Conservation (phyloP, 2,113 vertebrate genomes). For the Zapus hudsonius region DNA sequence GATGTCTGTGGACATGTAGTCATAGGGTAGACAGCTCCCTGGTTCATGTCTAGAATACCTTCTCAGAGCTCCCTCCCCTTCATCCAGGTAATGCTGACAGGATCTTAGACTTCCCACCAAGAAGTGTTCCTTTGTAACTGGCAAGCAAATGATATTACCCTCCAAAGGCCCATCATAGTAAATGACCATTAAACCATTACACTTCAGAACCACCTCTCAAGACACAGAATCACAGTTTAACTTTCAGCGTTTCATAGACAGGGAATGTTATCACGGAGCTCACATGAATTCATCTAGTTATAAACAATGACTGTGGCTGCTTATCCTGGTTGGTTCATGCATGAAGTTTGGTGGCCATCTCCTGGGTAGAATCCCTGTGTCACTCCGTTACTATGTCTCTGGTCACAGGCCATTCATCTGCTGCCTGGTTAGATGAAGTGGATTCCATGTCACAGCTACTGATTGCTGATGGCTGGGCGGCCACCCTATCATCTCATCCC, state of each 20-base stretch:
- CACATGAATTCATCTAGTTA: constrained; percentile 44
- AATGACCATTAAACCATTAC: constrained; percentile 74
- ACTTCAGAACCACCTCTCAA: constrained; percentile 67
- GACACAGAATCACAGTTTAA: constrained; percentile 62
- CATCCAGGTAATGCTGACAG: constrained; percentile 32
- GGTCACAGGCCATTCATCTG: neutral
- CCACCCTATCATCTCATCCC: neutral
- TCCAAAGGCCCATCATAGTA: constrained; percentile 69
- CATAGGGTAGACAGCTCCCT: neutral
- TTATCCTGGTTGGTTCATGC: constrained; percentile 18
- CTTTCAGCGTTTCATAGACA: constrained; percentile 62
- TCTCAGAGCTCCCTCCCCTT: constrained; percentile 34
- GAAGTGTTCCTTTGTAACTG: constrained; percentile 71
- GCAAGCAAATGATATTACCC: constrained; percentile 70
- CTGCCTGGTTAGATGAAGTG: neutral
- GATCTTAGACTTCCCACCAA: constrained; percentile 66
- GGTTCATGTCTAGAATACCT: neutral
- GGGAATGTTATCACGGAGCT: constrained; percentile 53
- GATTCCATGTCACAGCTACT: neutral
- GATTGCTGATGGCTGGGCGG: neutral
- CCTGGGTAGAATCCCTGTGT: neutral
- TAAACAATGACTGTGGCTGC: constrained; percentile 61
- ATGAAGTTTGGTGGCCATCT: constrained; percentile 22
- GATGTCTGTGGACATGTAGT: neutral
- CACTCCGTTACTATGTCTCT: neutral